phyloP scores from a whole-genome alignment of 1,140 invertebrate species.

The Lamellibrachia luymesi region DNA sequence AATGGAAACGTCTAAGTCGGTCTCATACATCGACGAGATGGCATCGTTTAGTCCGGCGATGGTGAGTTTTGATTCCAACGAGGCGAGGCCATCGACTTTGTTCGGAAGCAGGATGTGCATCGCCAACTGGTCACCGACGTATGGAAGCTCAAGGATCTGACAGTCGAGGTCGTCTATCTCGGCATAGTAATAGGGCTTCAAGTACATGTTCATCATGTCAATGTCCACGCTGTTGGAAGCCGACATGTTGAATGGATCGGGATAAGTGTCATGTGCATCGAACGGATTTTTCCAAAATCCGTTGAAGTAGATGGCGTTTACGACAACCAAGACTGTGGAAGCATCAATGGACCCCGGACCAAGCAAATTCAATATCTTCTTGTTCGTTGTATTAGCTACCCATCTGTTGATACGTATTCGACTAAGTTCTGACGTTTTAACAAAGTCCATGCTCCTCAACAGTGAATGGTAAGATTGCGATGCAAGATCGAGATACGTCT shows the following conservation, averaged over 20 bases:
- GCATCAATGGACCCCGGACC: slow-evolving; percentile 59
- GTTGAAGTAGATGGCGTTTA: slow-evolving; percentile 87
- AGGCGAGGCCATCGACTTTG: slow-evolving; percentile 34
- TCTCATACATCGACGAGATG: not conserved
- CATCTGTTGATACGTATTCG: slow-evolving; percentile 72
- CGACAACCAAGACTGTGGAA: slow-evolving; percentile 65
- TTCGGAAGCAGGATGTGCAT: slow-evolving; percentile 75
- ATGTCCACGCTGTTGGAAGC: slow-evolving; percentile 41
- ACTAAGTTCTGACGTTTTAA: slow-evolving; percentile 33
- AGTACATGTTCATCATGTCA: slow-evolving; percentile 52
- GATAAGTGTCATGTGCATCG: slow-evolving; percentile 59
- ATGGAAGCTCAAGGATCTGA: slow-evolving; percentile 70
- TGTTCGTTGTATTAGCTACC: slow-evolving; percentile 70
- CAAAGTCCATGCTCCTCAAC: slow-evolving; percentile 24
- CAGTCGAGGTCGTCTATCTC: slow-evolving; percentile 62
- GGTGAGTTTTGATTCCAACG: slow-evolving; percentile 29
- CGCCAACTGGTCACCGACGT: slow-evolving; percentile 60
- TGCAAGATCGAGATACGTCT: not conserved
- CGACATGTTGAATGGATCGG: slow-evolving; percentile 39
- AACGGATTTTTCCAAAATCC: slow-evolving; percentile 74
- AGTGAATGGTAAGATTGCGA: not conserved
- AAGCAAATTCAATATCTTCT: slow-evolving; percentile 72
- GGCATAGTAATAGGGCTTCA: slow-evolving; percentile 64
- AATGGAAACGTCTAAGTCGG: slow-evolving; percentile 37
- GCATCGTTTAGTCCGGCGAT: slow-evolving; percentile 22